Conservation (phyloP, 1,140 invertebrate species). For the Dryas iulia region DNA sequence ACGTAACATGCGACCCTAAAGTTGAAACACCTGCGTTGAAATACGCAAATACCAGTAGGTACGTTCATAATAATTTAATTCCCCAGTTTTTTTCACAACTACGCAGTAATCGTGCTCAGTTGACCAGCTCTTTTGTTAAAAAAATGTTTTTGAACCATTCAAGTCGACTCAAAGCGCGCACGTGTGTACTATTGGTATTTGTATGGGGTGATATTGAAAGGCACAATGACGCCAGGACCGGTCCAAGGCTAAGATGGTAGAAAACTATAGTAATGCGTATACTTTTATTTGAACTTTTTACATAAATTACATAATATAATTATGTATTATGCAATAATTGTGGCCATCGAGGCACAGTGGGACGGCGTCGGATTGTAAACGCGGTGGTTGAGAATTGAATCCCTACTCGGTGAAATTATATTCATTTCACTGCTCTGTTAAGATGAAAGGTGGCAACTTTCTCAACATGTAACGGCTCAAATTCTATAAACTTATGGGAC, state of each 20-base stretch:
- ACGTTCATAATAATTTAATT: not conserved
- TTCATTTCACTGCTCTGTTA: too few species aligned
- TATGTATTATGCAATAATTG: too few species aligned
- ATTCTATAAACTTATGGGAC: not conserved
- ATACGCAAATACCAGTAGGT: not conserved
- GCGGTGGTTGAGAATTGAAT: too few species aligned
- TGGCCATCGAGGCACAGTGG: too few species aligned
- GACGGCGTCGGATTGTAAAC: too few species aligned
- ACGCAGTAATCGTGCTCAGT: conserved; percentile 2
- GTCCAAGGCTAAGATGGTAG: conserved; percentile 27
- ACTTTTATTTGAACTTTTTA: conserved; percentile 15
- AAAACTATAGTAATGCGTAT: conserved; percentile 11
- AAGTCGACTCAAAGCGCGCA: conserved; percentile 27
- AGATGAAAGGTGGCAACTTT: too few species aligned
- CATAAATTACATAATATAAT: not conserved
- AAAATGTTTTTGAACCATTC: conserved; percentile 21
- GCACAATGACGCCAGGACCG: conserved; percentile 23
- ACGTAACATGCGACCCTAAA: not conserved
- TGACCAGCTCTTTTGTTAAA: conserved; percentile 25
- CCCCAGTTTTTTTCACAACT: not conserved
- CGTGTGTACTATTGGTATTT: conserved; percentile 31
- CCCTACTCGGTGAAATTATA: too few species aligned
- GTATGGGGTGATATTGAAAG: conserved; percentile 30
- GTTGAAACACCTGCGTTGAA: not conserved
- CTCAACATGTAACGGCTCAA: too few species aligned